Evolutionary conservation across 1,140 invertebrate species (phyloP), one percentile per base, ranked within the genome.

Genomic region (Drosophila teissieri): DNA sequence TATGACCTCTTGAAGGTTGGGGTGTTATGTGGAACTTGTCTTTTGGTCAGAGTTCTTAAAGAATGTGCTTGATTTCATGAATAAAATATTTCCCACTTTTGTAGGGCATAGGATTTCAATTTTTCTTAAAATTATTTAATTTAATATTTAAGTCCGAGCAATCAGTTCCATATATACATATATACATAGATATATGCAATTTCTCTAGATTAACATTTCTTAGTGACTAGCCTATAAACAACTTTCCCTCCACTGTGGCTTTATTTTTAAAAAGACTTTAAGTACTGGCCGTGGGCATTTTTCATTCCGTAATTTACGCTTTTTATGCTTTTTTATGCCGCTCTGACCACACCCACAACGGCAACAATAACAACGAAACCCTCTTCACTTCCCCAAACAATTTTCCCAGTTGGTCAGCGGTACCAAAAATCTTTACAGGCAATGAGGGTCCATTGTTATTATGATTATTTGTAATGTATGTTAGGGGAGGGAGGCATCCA

Each of bases 381-480:
- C 67, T 69, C 48, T 69, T 51, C 37, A 24, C 42, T 42, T 42
- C 14, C 22, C 2, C 49, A 22, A 17, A 8, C 8, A 11, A 42
- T 62, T 42, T 62, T 63, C 60, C 40, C 54, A 63, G 64, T 68
- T 65, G 64, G 61, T 67, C 64, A 65, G 61, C 46, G 39, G 45
- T 52, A 68, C 64, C 64, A 2, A 65, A 67, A 53, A 53, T 70
- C 63, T 56, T 70, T 48, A 12, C 40, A 10, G 61, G 65, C 61
- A 70, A 46, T 70, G 55, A 83, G 67, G 63, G 65, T 48, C 62
- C 83, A 89, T 88, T 88, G 84, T 88, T 88, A 74, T 88, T 69
- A 83, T 80, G 84, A 83, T 89, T 88, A 89, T 88, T 89, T 84
- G 80, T 89, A 80, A 83, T 88, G 65, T 83, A 79, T 88, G 74